These are phyloP conservation scores for Apodemus sylvaticus DNA, from an alignment of 2,113 vertebrate genomes.

Conservation along the genomic window DNA sequence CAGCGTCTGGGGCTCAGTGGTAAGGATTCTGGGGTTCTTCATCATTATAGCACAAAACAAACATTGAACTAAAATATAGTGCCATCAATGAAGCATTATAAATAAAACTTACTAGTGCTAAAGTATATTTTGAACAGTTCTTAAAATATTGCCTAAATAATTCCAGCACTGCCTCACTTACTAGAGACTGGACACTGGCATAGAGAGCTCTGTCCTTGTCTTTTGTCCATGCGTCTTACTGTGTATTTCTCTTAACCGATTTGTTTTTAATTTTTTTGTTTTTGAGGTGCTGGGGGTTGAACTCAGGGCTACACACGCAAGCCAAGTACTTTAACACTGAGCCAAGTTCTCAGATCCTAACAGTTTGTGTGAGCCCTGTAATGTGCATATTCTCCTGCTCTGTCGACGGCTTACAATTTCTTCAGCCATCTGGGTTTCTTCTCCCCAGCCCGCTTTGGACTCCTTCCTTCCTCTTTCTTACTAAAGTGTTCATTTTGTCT, in stretches of 20 bases:
- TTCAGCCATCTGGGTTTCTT: neutral
- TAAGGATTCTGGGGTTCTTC: neutral
- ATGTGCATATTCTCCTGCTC: neutral
- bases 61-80: constrained; percentile 27
- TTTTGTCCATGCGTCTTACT: neutral
- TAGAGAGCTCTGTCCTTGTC: neutral
- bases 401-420: neutral
- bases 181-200: neutral
- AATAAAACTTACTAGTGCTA: constrained; percentile 32
- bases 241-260: neutral
- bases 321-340: neutral
- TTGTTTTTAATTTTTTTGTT: neutral
- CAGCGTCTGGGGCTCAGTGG: neutral
- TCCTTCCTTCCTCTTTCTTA: constrained; percentile 14
- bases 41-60: neutral
- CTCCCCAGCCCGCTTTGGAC: neutral
- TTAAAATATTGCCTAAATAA: constrained; percentile 21
- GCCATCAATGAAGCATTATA: neutral
- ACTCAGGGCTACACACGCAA: neutral
- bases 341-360: neutral
- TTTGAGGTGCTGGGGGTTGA: neutral
- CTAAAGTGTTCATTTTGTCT: neutral
- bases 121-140: constrained; percentile 19
- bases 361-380: neutral
- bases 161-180: neutral